A percentile compares a stretch with the other conserved stretches of the same genome.
phyloP scores from a whole-genome alignment of 2,113 vertebrate genomes.

The Galbula dea region DNA sequence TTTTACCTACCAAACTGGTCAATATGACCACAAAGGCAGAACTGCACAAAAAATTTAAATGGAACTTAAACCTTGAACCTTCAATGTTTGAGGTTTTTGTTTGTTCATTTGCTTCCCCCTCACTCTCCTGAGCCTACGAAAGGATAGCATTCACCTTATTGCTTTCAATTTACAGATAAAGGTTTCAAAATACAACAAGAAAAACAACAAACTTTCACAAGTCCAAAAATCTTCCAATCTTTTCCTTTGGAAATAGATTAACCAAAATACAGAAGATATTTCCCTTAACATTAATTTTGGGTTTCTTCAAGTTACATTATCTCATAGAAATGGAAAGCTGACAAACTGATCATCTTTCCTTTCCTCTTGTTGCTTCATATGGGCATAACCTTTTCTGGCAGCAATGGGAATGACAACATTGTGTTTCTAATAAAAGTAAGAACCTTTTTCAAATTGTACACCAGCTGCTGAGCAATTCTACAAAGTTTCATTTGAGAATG shows the following conservation, averaged over 20 bases:
- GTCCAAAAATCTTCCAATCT: neutral
- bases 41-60: neutral
- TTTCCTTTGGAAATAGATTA: neutral
- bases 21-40: neutral
- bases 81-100: neutral
- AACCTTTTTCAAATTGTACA: slow-evolving; percentile 23
- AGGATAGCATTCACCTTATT: neutral
- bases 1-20: neutral
- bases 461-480: slow-evolving; percentile 20
- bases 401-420: neutral
- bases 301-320: neutral
- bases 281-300: neutral
- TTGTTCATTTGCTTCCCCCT: neutral
- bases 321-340: neutral
- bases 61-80: neutral
- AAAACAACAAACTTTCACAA: neutral
- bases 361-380: neutral
- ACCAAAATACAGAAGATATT: neutral
- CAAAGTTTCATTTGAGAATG: slow-evolving; percentile 9
- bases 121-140: neutral
- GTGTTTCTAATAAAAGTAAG: slow-evolving; percentile 50
- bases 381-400: slow-evolving; percentile 11
- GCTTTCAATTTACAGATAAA: neutral
- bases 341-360: neutral
- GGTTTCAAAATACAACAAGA: neutral